phyloP scores from a whole-genome alignment of 2,797 vertebrate genomes.

The Rhynchonycteris naso region DNA sequence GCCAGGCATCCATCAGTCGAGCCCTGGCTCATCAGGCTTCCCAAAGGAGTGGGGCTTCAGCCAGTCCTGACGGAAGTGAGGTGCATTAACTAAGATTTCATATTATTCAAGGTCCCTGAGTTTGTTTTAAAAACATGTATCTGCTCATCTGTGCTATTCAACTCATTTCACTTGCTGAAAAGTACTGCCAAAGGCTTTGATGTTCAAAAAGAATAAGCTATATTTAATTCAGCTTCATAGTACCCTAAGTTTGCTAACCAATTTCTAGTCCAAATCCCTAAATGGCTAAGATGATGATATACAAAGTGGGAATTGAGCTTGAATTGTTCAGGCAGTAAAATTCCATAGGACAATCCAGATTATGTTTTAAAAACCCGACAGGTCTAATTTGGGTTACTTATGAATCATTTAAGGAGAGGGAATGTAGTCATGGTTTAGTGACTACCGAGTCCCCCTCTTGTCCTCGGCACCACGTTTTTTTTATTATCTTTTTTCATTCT shows the following conservation, averaged over 20 bases:
- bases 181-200: background rate
- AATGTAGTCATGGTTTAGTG: background rate
- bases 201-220: background rate
- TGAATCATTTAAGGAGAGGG: background rate
- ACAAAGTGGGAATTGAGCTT: background rate
- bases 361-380: background rate
- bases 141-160: background rate
- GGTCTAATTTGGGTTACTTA: background rate
- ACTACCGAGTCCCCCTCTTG: background rate
- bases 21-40: background rate
- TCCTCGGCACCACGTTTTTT: background rate
- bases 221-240: slow-evolving; percentile 36
- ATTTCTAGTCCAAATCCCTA: background rate
- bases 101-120: background rate
- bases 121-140: background rate
- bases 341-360: background rate
- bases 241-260: background rate
- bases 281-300: background rate
- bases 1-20: background rate
- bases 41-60: background rate
- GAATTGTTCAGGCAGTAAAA: background rate
- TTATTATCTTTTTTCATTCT: background rate
- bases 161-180: slow-evolving; percentile 3
- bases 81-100: slow-evolving; percentile 3
- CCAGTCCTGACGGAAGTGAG: background rate